Base-by-base conservation (phyloP, 2,888 invertebrate genomes). In the Lasioglossum vierecki region DNA sequence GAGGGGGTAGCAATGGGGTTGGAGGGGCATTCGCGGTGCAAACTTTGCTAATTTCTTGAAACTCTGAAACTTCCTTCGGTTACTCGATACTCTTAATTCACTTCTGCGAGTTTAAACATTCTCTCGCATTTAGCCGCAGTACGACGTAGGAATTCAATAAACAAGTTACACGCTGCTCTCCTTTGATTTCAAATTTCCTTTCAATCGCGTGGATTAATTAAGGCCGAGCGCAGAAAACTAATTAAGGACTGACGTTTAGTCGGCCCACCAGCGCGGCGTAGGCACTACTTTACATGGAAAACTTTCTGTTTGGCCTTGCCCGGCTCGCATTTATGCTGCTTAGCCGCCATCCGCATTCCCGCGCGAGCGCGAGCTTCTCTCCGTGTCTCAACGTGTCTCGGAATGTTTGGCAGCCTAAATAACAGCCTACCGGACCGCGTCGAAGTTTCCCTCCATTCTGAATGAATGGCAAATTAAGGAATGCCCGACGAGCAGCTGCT, bases 21-120 rank as follows among this genome's bases (percentile, higher is more conserved):
- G 44, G 68, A 46, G 76, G 26, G 74, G 76, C 77, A 79, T 79
- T 83, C 86, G 84, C 80, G 77, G 83, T 77, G 81, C 83, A 86
- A 91, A 91, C 87, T 91, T 90, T 88, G 86, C 89, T 91, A 90
- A 91, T 91, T 91, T 91, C 91, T 91, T 89, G 89, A 87, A 91
- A 91, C 86, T 88, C 88, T 49, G 85, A 79, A 91, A 90, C 84
- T 90, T 88, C 86, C 82, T 78, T 72, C 79, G 91, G 90, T 91
- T 90, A 91, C 90, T 91, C 91, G 91, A 91, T 91, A 91, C 91
- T 91, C 91, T 89, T 91, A 91, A 91, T 91, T 91, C 91, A 91
- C 88, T 91, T 91, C 87, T 79, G 66, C 83, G 91, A 91, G 89
- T 91, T 91, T 91, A 91, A 91, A 89, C 86, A 90, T 90, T 88